A percentile compares a stretch with the other conserved stretches of the same genome.
phyloP scores from a whole-genome alignment of 2,113 vertebrate species.

The Tapirus terrestris region DNA sequence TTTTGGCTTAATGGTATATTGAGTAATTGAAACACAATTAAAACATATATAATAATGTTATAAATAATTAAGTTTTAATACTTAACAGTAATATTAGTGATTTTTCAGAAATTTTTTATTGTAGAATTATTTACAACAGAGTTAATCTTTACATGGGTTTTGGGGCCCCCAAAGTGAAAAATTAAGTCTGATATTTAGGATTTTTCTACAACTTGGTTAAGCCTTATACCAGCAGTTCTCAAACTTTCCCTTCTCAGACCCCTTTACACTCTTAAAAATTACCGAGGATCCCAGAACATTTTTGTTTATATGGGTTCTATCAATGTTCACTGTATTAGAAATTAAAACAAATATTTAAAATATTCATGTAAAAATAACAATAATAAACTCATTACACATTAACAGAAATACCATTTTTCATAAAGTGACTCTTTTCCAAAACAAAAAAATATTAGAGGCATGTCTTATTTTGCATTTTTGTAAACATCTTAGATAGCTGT shows the following conservation, averaged over 20 bases:
- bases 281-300: background rate
- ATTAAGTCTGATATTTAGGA: background rate
- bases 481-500: background rate
- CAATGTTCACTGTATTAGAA: background rate
- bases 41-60: background rate
- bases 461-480: background rate
- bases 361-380: background rate
- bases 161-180: background rate
- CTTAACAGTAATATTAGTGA: background rate
- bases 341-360: background rate
- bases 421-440: background rate
- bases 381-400: background rate
- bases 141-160: slow-evolving; percentile 17
- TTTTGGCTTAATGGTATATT: background rate
- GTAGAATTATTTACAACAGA: background rate
- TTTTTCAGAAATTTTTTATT: background rate
- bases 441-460: background rate
- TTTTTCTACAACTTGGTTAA: background rate
- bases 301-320: background rate
- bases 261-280: background rate
- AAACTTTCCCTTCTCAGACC: background rate
- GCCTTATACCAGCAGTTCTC: background rate
- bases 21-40: background rate
- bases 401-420: background rate
- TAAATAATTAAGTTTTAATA: background rate